Base-by-base conservation (phyloP, 2,113 vertebrate species). In the Agelaius tricolor region DNA sequence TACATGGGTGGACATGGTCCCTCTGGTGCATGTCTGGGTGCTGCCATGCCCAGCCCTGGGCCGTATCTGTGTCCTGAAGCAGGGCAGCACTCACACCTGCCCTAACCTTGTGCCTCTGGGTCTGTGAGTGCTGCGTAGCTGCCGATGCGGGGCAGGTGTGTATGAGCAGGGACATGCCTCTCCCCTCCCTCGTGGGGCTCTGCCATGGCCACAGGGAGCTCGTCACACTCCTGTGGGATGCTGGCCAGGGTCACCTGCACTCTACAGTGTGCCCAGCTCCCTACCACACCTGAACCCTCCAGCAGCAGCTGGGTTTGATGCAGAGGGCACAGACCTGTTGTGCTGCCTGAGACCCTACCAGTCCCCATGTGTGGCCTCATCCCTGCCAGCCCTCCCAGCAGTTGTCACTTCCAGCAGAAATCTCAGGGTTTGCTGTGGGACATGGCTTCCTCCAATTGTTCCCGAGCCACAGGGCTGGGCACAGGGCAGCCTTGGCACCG, bases 361-460 rank as follows among this genome's bases (percentile, higher is more conserved):
- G 27, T 37, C 47, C n/a, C 41, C 2, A 1, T 0, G 0, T 16
- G 68, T 8, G 5, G 47, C 68, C 1, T 20, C 30, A 15, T 31
- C 27, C 43, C 86, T 84, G 86, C 93, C 66, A 71, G 39, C 51
- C 57, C 52, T 78, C 49, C 59, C 0, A 1, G 65, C 31, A 39
- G 23, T 10, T 74, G 68, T 21, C 78, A 67, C 82, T 57, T 63
- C 73, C 92, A 90, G 73, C 41, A 89, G 63, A 92, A 88, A 85
- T 66, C 76, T 63, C 79, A 51, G 61, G 47, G 46, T 46, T 77
- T 91, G 85, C 72, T 2, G 10, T 77, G 62, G 71, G 68, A 58
- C 82, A 39, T 0, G 0, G 61, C 73, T 97, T 97, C 96, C 96
- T 94, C 39, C 90, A 90, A 96, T 96, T 97, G 96, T 97, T 35